A percentile compares a stretch with the other conserved stretches of the same genome.
These are phyloP conservation scores for Unio pictorum DNA, from an alignment of 2,888 invertebrate genomes.

Conservation along the genomic window DNA sequence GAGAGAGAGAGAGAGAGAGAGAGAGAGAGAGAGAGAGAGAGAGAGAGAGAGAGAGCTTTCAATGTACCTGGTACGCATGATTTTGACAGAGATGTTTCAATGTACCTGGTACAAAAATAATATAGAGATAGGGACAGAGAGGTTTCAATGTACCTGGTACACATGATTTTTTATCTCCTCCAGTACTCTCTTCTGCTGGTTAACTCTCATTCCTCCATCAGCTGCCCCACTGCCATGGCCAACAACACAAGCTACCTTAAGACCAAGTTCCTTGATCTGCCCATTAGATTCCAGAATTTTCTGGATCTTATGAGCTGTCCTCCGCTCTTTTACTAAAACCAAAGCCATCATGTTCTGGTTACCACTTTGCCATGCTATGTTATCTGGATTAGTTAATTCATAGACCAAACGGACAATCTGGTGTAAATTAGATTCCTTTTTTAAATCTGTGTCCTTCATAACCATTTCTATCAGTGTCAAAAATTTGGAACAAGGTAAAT, in stretches of 20 bases:
- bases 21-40: too few relatives aligned
- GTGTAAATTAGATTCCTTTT: slow-evolving; percentile 6
- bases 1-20: too few relatives aligned
- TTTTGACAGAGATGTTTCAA: too few relatives aligned
- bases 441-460: not conserved
- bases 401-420: slow-evolving; percentile 32
- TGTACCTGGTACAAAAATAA: slow-evolving; percentile 41
- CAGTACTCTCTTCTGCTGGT: slow-evolving; percentile 55
- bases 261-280: slow-evolving; percentile 18
- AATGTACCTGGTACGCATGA: too few relatives aligned
- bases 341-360: slow-evolving; percentile 40
- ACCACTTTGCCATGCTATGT: slow-evolving; percentile 30
- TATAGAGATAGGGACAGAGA: not conserved
- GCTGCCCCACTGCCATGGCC: slow-evolving; percentile 58
- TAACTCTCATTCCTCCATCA: slow-evolving; percentile 61
- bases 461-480: slow-evolving; percentile 7
- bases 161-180: slow-evolving; percentile 50
- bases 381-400: slow-evolving; percentile 27
- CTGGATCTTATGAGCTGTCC: slow-evolving; percentile 45
- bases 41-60: too few relatives aligned
- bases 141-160: slow-evolving; percentile 28
- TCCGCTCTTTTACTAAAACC: slow-evolving; percentile 58
- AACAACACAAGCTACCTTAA: slow-evolving; percentile 44
- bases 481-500: slow-evolving; percentile 31
- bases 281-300: slow-evolving; percentile 32